A percentile compares a stretch with the other conserved stretches of the same genome.
phyloP scores from a whole-genome alignment of 2,797 vertebrate genomes.

The Scarus forsteni region DNA sequence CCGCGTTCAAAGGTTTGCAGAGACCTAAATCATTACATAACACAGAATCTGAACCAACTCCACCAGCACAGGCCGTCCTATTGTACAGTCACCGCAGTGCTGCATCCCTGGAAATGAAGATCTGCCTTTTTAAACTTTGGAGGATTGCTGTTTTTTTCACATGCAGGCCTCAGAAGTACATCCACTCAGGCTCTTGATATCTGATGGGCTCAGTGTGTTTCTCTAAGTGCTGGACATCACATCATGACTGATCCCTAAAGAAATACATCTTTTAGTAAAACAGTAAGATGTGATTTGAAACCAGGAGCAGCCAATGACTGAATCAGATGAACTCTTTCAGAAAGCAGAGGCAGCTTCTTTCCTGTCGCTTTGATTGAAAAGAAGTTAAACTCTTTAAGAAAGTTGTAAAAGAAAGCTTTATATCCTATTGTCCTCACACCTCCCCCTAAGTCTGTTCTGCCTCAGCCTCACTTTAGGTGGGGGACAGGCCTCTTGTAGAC shows the following conservation, averaged over 20 bases:
- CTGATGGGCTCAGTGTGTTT: background rate
- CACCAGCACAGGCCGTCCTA: background rate
- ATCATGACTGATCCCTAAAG: background rate
- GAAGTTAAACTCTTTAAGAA: background rate
- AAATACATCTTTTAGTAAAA: background rate
- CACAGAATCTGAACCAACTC: slow-evolving; percentile 13
- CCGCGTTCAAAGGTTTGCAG: slow-evolving; percentile 28
- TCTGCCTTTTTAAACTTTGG: background rate
- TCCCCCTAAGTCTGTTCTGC: background rate
- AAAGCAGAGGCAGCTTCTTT: background rate
- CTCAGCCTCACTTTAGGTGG: no score
- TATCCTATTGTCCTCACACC: background rate
- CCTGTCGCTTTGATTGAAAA: background rate
- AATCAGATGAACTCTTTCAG: background rate
- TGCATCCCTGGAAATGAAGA: background rate
- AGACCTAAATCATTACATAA: slow-evolving; percentile 14
- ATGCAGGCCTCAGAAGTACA: background rate
- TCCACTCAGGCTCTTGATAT: background rate
- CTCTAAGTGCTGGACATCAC: background rate
- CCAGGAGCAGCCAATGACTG: background rate
- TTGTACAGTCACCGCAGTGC: background rate
- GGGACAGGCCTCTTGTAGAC: no score
- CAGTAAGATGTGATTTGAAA: background rate
- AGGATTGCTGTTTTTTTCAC: no score
- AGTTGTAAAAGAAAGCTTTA: background rate